Base-by-base conservation (phyloP, 2,888 invertebrate genomes). In the Athetis lepigone region DNA sequence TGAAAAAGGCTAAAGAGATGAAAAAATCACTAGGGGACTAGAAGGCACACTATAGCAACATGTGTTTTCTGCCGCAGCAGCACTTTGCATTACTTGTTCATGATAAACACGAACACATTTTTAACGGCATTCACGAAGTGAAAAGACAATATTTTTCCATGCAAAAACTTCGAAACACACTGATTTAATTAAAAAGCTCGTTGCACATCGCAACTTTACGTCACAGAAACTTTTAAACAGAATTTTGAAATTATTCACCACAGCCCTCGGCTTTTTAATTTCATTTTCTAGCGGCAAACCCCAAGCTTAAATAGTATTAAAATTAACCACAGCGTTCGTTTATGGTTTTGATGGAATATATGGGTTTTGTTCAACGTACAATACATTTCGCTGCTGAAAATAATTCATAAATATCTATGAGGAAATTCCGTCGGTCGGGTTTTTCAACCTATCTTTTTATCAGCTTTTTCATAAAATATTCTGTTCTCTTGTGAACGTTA, bases 181-280 rank as follows among this genome's bases (percentile, higher is more conserved):
- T 46, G 21, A 29, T 29, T 42, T 16, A 54, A 45, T 69, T 46
- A 57, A 25, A 61, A 61, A 54, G 66, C 60, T 75, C 2, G 45
- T 33, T 29, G 27, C 18, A 18, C 43, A 21, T 29, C n/a, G 13
- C 21, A 33, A 27, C 73, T 19, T 70, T 76, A 61, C 57, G 58
- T 73, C 62, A 39, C 66, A 40, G 16, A 61, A 58, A 70, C 75
- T 77, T 81, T 83, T 82, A 81, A 87, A 83, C 77, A 79, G 69
- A 70, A 75, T 86, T 86, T 81, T 76, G 75, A 82, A 85, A 84
- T 85, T 80, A 85, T 82, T 83, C 81, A 74, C 75, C 68, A 51
- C 77, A 58, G 69, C 80, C 73, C 80, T 83, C 82, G 55, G 77
- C 75, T 83, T 87, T 87, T 87, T 84, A 86, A 87, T 85, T 85